Conservation (phyloP, 2,797 vertebrate species). For the Sciurus vulgaris region DNA sequence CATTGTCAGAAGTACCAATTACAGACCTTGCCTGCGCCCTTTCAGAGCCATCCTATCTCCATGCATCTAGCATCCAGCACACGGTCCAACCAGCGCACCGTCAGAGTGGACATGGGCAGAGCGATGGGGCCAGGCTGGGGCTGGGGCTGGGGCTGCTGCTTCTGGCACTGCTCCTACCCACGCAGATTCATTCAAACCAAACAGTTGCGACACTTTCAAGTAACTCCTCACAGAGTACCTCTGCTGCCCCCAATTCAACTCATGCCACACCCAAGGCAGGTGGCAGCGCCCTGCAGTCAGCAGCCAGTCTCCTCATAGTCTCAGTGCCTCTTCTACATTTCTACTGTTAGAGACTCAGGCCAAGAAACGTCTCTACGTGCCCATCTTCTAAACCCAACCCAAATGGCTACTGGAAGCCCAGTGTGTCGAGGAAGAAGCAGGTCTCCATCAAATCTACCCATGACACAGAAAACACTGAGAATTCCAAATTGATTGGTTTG, state of each 20-base stretch:
- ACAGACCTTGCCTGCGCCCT: too few species aligned
- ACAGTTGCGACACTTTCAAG: slow-evolving; percentile 70
- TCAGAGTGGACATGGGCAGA: too few species aligned
- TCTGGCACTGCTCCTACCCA: too few species aligned
- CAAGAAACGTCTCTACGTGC: slow-evolving; percentile 85
- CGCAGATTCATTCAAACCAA: slow-evolving; percentile 85
- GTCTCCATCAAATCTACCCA: slow-evolving; percentile 77
- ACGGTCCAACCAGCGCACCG: too few species aligned
- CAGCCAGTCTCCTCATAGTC: slow-evolving; percentile 88
- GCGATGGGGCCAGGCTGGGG: too few species aligned
- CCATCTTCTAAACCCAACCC: slow-evolving; percentile 82
- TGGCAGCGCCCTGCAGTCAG: slow-evolving; percentile 89
- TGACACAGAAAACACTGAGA: slow-evolving; percentile 83
- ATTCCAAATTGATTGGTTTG: slow-evolving; percentile 79
- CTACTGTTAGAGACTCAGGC: slow-evolving; percentile 91
- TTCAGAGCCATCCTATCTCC: too few species aligned
- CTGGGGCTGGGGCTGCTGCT: too few species aligned
- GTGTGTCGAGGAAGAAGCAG: slow-evolving; percentile 82
- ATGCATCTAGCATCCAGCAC: too few species aligned
- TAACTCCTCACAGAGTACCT: slow-evolving; percentile 80
- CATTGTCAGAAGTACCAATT: too few species aligned
- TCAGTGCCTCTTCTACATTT: slow-evolving; percentile 90
- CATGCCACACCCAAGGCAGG: slow-evolving; percentile 86
- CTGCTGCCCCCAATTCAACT: slow-evolving; percentile 81
- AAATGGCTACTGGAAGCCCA: slow-evolving; percentile 83